A percentile compares a stretch with the other conserved stretches of the same genome.
phyloP scores from a whole-genome alignment of 53 echinoderm and acorn worm species.

The Patiria pectinifera region DNA sequence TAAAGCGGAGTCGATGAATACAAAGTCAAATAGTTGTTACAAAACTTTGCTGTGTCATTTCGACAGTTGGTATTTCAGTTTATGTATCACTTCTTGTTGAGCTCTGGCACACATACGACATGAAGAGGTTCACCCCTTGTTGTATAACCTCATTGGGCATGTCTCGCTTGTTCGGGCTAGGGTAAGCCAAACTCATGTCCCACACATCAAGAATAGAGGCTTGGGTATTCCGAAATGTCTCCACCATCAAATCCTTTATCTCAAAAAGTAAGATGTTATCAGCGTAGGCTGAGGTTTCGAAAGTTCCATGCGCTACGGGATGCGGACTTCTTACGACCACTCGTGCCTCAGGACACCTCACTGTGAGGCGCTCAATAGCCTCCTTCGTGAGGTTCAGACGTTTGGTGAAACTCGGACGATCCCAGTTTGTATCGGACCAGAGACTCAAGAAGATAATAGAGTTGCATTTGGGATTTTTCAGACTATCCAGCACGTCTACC shows the following conservation, averaged over 20 bases:
- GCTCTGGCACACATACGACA: conserved; percentile 56
- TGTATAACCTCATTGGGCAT: conserved; percentile 43
- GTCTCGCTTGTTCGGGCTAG: conserved; percentile 27
- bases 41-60: not conserved
- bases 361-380: not conserved
- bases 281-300: not conserved
- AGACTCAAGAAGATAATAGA: conserved; percentile 17
- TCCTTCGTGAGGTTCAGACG: not conserved
- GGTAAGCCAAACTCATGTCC: conserved; percentile 61
- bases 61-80: not conserved
- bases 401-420: conserved; percentile 9
- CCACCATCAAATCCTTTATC: not conserved
- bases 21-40: too few relatives aligned
- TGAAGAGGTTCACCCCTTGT: conserved; percentile 41
- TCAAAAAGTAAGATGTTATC: conserved; percentile 19
- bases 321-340: conserved; percentile 35
- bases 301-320: conserved; percentile 13
- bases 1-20: too few relatives aligned
- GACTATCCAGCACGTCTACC: conserved; percentile 17
- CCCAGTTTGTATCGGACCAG: conserved; percentile 27
- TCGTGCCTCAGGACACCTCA: conserved; percentile 25
- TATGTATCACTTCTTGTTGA: not conserved
- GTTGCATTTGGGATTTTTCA: conserved; percentile 2
- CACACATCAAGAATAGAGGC: conserved; percentile 55
- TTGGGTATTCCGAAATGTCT: conserved; percentile 11